Conservation (phyloP, 2,797 vertebrate genomes). For the Menidia menidia region DNA sequence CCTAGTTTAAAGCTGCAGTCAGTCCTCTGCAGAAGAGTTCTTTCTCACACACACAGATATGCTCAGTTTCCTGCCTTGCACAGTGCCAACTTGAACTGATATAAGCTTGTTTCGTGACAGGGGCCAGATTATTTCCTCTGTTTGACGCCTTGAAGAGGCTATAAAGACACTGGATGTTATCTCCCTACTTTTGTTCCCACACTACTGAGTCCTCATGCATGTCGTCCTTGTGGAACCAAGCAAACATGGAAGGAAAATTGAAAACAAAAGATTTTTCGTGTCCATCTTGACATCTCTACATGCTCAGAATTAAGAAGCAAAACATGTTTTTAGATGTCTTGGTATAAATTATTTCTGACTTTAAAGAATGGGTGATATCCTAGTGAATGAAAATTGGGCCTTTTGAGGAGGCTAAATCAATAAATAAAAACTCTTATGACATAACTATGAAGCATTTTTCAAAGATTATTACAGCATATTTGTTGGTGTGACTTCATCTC, state of each 20-base stretch:
- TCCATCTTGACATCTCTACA: conserved; percentile 52
- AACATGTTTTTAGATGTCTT: too few species aligned
- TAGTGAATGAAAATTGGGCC: too few species aligned
- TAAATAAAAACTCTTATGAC: neutral
- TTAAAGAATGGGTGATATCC: too few species aligned
- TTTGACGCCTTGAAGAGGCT: conserved; percentile 77
- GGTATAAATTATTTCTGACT: too few species aligned
- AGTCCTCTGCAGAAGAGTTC: conserved; percentile 27
- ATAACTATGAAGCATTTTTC: conserved; percentile 9
- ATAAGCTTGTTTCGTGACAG: conserved; percentile 81
- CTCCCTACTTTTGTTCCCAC: conserved; percentile 68
- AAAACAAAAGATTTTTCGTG: conserved; percentile 59
- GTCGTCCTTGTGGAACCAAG: conserved; percentile 63
- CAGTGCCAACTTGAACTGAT: conserved; percentile 68
- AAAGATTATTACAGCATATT: conserved; percentile 15
- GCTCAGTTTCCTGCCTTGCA: conserved; percentile 70
- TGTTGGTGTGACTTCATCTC: conserved; percentile 21
- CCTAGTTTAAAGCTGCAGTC: conserved; percentile 33
- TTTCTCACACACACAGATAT: conserved; percentile 26
- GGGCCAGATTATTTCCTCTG: conserved; percentile 81
- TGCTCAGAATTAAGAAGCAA: neutral
- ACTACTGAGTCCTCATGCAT: conserved; percentile 57
- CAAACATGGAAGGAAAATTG: conserved; percentile 55
- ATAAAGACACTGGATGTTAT: conserved; percentile 59
- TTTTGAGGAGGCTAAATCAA: too few species aligned